Base-by-base conservation (phyloP, 2,797 vertebrate genomes). In the Malurus splendens region DNA sequence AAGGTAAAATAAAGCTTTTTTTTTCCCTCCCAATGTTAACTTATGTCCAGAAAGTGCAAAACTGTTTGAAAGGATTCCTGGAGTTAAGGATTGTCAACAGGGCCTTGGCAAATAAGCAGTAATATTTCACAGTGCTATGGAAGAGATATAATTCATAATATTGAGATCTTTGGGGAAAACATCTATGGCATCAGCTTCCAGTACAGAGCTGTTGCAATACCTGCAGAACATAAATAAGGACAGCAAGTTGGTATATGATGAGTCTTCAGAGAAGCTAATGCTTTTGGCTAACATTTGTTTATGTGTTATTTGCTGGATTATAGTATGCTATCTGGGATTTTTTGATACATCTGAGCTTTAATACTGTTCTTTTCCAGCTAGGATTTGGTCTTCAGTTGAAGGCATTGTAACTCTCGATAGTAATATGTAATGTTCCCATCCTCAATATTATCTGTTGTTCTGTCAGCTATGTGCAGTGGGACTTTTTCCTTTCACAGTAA, bases 11-110 rank as follows among this genome's bases (percentile, higher is more conserved):
- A 54, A 60, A 83, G 18, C 12, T 39, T 39, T 82, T 48, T 41
- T 82, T 28, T 12, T 22, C 2, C 5, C 0, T 8, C 59, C 82
- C 27, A 10, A 77, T 90, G 85, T 90, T 86, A 94, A 91, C 67
- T 75, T 48, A 61, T 55, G 66, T 95, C 90, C 76, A 91, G 92
- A 86, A 90, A 95, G 90, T 88, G 13, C 86, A 94, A 93, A 95
- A 92, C 82, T 89, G 33, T 96, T 95, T 92, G 84, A 94, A 96
- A 96, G 65, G 47, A 59, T 95, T 96, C 75, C 89, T 80, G 28
- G 65, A 91, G 82, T 92, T 23, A 39, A 88, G 80, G 71, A 71
- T 91, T 76, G 66, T 92, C 82, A 94, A 57, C 75, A 74, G 67
- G 72, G 68, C 74, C 71, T 87, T 96, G 83, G 91, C 86, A 95